A percentile compares a stretch with the other conserved stretches of the same genome.
phyloP scores from a whole-genome alignment of 2,888 invertebrate species.

The Meteorus cinctellus region DNA sequence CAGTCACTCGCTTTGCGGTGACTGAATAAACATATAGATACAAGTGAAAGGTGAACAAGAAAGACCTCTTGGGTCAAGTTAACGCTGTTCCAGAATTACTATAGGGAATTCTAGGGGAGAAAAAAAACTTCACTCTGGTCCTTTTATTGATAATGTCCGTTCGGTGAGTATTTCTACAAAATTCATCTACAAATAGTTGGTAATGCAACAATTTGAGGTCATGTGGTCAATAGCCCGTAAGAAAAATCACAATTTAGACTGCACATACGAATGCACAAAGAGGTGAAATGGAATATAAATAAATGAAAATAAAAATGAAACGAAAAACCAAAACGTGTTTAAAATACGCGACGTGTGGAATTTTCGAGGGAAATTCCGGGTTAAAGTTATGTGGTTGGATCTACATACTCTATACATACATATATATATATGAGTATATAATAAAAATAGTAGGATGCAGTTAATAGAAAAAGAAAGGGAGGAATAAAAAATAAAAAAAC shows the following conservation, averaged over 20 bases:
- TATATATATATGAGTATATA: conserved; percentile 5
- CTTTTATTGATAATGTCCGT: neutral
- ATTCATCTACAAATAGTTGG: neutral
- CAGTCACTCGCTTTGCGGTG: neutral
- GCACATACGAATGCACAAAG: neutral
- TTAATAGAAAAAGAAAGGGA: neutral
- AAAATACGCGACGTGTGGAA: conserved; percentile 46
- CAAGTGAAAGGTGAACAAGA: too few species aligned
- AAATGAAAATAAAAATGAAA: conserved; percentile 34
- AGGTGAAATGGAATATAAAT: conserved; percentile 14
- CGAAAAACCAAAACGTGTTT: conserved; percentile 49
- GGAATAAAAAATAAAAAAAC: conserved; percentile 31
- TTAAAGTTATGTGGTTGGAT: conserved; percentile 29
- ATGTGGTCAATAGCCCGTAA: neutral
- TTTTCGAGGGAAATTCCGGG: conserved; percentile 43
- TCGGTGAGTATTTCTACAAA: neutral
- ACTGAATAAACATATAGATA: neutral
- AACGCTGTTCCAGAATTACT: neutral
- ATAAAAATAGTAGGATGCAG: neutral
- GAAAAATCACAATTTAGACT: conserved; percentile 4
- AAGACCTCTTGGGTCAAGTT: neutral
- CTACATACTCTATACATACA: neutral
- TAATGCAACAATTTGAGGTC: neutral
- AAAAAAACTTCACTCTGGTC: neutral
- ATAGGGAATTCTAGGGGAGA: neutral